These are phyloP conservation scores for Spongilla lacustris DNA, from an alignment of 37 sponge, comb jelly and placozoan genomes.

Conservation along the genomic window DNA sequence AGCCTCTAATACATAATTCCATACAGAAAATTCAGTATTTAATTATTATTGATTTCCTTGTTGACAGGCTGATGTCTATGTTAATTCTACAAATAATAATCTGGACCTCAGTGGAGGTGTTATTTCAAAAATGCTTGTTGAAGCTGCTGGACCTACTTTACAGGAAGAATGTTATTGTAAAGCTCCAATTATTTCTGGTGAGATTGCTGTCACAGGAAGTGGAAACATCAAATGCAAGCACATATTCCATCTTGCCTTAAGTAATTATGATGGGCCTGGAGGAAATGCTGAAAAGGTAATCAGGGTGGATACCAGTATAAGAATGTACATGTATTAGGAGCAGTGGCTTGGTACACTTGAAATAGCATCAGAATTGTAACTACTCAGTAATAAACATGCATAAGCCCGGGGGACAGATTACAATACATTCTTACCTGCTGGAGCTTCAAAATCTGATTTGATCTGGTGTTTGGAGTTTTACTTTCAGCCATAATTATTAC, in stretches of 20 bases:
- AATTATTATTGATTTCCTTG: too few relatives aligned
- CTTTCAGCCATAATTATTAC: too few relatives aligned
- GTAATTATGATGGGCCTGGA: conserved; percentile 34
- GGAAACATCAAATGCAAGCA: conserved; percentile 40
- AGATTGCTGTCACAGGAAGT: conserved; percentile 51
- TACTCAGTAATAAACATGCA: too few relatives aligned
- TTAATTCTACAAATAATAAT: conserved; percentile 53
- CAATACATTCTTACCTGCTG: too few relatives aligned
- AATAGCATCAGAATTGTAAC: too few relatives aligned
- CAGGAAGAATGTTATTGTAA: conserved; percentile 55
- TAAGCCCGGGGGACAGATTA: too few relatives aligned
- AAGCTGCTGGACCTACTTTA: conserved; percentile 50
- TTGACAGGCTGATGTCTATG: conserved; percentile 68
- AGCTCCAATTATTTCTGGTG: conserved; percentile 36
- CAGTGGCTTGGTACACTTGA: too few relatives aligned
- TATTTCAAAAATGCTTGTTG: conserved; percentile 39
- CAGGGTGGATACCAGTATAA: background rate
- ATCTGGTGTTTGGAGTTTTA: too few relatives aligned
- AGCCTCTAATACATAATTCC: background rate
- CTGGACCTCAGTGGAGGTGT: conserved; percentile 51
- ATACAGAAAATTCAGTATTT: background rate
- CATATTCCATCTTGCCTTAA: conserved; percentile 53
- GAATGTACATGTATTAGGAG: too few relatives aligned
- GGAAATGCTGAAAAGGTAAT: conserved; percentile 44
- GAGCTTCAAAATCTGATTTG: too few relatives aligned